Percentiles rank a stretch among this genome's conserved stretches.
Conservation (phyloP, 2,797 vertebrate species). For the Sciurus carolinensis region DNA sequence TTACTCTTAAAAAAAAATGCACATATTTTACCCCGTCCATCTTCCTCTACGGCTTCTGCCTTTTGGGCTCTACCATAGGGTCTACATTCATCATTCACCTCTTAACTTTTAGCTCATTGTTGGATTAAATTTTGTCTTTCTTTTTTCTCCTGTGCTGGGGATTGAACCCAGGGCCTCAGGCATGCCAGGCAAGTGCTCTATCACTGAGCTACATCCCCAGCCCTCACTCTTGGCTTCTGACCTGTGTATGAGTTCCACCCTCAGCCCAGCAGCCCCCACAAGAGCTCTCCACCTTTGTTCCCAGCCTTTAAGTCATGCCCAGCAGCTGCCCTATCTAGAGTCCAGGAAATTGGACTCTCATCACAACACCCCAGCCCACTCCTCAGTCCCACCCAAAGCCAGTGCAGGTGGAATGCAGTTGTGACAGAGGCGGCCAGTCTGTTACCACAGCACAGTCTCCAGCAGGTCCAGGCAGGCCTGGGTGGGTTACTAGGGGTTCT, state of each 20-base stretch:
- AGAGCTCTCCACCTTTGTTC: not conserved
- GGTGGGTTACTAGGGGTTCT: constrained; percentile 66
- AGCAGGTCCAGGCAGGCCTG: constrained; percentile 69
- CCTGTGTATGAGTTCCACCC: not conserved
- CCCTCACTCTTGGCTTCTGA: not conserved
- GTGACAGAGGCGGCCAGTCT: constrained; percentile 57
- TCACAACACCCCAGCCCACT: not conserved
- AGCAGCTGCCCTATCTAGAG: not conserved
- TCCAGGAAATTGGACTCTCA: not conserved
- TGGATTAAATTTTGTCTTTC: no score
- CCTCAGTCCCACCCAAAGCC: constrained; percentile 8
- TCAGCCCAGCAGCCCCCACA: not conserved
- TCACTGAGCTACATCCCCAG: no score
- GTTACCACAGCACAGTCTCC: not conserved
- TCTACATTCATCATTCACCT: no score
- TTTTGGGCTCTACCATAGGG: not conserved
- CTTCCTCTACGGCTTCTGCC: not conserved
- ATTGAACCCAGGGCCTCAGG: no score
- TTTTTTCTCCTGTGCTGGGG: no score
- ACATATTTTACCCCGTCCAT: not conserved
- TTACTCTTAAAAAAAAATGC: not conserved
- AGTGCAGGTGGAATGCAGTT: constrained; percentile 57
- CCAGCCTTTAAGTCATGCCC: not conserved
- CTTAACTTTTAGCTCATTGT: not conserved
- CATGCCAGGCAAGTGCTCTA: no score